phyloP scores from a whole-genome alignment of 2,113 vertebrate species.

The Heterocephalus glaber region DNA sequence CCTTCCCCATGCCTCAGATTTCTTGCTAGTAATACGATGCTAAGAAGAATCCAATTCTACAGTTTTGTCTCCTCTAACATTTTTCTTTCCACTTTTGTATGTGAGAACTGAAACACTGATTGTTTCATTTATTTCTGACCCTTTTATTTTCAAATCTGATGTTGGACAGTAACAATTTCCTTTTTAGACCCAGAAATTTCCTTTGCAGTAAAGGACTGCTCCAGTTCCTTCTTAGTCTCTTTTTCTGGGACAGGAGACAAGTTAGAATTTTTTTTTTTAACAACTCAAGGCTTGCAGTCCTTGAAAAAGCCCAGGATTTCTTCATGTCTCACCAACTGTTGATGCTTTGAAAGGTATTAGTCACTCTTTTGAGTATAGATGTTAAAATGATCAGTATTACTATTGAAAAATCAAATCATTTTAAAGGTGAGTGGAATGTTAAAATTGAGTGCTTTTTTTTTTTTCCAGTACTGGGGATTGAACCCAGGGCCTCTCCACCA shows the following conservation, averaged over 20 bases:
- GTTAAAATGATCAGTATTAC: conserved; percentile 27
- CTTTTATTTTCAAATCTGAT: neutral
- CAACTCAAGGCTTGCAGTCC: neutral
- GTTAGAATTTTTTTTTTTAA: conserved; percentile 24
- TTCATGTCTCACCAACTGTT: neutral
- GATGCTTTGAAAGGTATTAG: neutral
- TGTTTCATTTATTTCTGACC: conserved; percentile 55
- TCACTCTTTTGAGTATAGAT: neutral
- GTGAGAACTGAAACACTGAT: conserved; percentile 32
- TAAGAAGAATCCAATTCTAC: neutral
- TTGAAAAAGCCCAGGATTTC: neutral
- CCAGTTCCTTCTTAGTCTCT: neutral
- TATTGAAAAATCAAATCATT: conserved; percentile 46
- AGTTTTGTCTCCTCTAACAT: neutral
- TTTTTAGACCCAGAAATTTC: conserved; percentile 32
- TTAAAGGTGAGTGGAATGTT: conserved; percentile 35
- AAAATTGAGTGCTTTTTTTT: neutral
- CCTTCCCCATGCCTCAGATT: neutral
- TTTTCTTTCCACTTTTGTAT: neutral
- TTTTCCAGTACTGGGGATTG: neutral
- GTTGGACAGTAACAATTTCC: neutral
- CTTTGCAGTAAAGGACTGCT: neutral
- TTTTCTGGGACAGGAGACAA: neutral
- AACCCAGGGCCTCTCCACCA: neutral
- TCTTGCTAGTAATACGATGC: neutral